Evolutionary conservation across 2,797 vertebrate genomes (phyloP), one percentile per base, ranked within the genome.

Genomic region (Bryconaethiops microstoma): DNA sequence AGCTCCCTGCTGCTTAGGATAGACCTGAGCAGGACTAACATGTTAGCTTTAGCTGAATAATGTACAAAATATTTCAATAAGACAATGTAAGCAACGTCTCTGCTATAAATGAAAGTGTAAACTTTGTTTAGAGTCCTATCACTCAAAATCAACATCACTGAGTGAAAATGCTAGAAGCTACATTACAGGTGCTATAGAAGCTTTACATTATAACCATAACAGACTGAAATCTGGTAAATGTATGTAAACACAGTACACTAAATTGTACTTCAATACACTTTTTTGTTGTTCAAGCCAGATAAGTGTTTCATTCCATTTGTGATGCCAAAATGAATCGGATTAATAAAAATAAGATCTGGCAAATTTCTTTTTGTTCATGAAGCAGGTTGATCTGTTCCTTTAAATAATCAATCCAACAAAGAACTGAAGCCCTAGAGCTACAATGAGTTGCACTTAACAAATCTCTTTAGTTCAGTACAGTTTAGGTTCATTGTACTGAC

Each of bases 11-110:
- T 39, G 59, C 80, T 79, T 60, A 68, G 74, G 40, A 71, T 67
- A 80, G 78, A 71, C 60, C 74, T 62, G 17, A 70, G 79, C 81
- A 84, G 63, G 14, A 57, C 68, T 75, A 39, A 59, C 39, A 35
- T 70, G 54, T 50, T 76, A 8, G 39, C 10, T 23, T 23, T 9
- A 7, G 19, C 17, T 59, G 9, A 25, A 60, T 8, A 23, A 60
- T 55, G 19, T 5, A 17, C 4, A 55, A n/a, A 55, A 10, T 50
- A 57, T n/a, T 6, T 57, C 19, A 57, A 5, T 1, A 0, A 45
- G 42, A 29, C 29, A 29, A 29, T 54, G 52, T 17, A 54, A 16
- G 52, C 52, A 57, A 6, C 19, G n/a, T n/a, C 54, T 21, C 54
- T 8, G 19, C 19, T 57, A 8, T 8, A 21, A 8, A n/a, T 57